phyloP scores from a whole-genome alignment of 2,888 invertebrate genomes.

The Eupithecia subfuscata region DNA sequence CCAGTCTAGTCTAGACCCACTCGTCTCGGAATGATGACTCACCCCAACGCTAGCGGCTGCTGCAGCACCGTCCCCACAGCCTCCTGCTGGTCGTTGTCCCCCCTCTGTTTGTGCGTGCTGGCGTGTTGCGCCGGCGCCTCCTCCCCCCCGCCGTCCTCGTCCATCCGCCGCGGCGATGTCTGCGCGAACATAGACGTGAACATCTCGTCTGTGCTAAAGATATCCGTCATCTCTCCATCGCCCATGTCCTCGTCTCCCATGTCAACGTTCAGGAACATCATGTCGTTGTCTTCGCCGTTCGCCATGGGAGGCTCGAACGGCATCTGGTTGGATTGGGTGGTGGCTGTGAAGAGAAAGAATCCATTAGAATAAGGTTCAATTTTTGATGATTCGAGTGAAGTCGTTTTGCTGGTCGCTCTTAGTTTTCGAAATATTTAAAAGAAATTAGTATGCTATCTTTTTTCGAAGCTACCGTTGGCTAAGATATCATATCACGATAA shows the following conservation, averaged over 20 bases:
- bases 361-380: neutral
- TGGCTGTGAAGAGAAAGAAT: conserved; percentile 69
- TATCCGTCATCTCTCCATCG: conserved; percentile 88
- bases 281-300: conserved; percentile 78
- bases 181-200: conserved; percentile 84
- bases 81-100: conserved; percentile 71
- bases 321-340: conserved; percentile 87
- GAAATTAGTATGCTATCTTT: neutral
- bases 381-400: neutral
- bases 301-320: conserved; percentile 77
- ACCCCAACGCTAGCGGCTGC: conserved; percentile 98
- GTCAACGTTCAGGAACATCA: conserved; percentile 76
- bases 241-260: conserved; percentile 83
- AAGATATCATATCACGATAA: no score
- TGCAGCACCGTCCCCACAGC: conserved; percentile 95
- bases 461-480: neutral
- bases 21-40: neutral
- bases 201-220: conserved; percentile 88
- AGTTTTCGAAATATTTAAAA: neutral
- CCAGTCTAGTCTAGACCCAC: neutral
- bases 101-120: conserved; percentile 48
- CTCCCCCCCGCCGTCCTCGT: conserved; percentile 55
- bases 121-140: conserved; percentile 56
- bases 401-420: neutral
- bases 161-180: conserved; percentile 54